phyloP scores from a whole-genome alignment of 1,140 invertebrate genomes.

The Euura lappo region DNA sequence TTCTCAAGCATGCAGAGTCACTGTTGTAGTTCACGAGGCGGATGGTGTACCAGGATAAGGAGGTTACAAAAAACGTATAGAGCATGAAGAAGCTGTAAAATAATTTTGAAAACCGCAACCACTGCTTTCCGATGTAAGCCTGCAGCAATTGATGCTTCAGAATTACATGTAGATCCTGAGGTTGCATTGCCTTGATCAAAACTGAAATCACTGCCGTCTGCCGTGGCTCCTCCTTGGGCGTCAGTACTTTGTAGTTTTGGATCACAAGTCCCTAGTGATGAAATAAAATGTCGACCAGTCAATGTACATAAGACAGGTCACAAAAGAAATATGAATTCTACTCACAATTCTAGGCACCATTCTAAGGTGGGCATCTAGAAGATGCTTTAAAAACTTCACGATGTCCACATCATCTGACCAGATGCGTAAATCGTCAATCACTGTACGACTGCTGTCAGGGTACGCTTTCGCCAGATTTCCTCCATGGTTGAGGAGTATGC shows the following conservation, averaged over 20 bases:
- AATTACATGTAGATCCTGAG: constrained; percentile 38
- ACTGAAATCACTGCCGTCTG: constrained; percentile 46
- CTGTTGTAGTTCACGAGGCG: too few relatives aligned
- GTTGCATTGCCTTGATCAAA: constrained; percentile 33
- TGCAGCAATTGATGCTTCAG: constrained; percentile 59
- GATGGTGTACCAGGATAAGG: constrained; percentile 30
- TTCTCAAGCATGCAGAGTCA: too few relatives aligned
- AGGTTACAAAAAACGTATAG: constrained; percentile 48
- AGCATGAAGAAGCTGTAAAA: constrained; percentile 53
- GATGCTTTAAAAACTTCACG: too few relatives aligned
- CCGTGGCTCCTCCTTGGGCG: constrained; percentile 33
- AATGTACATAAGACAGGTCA: too few relatives aligned
- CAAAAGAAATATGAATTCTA: too few relatives aligned
- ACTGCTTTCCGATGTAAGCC: constrained; percentile 58
- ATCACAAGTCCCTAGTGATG: too few relatives aligned
- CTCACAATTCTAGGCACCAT: too few relatives aligned
- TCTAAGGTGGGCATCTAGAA: too few relatives aligned
- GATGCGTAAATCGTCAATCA: too few relatives aligned
- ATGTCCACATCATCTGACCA: too few relatives aligned
- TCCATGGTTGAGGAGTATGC: constrained; percentile 40
- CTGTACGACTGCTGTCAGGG: too few relatives aligned
- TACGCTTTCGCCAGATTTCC: constrained; percentile 37
- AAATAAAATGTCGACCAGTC: too few relatives aligned
- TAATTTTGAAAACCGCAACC: constrained; percentile 52
- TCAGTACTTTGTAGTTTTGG: constrained; percentile 41